A percentile compares a stretch with the other conserved stretches of the same genome.
Conservation (phyloP, 2,888 invertebrate genomes). For the Sialis lutaria region DNA sequence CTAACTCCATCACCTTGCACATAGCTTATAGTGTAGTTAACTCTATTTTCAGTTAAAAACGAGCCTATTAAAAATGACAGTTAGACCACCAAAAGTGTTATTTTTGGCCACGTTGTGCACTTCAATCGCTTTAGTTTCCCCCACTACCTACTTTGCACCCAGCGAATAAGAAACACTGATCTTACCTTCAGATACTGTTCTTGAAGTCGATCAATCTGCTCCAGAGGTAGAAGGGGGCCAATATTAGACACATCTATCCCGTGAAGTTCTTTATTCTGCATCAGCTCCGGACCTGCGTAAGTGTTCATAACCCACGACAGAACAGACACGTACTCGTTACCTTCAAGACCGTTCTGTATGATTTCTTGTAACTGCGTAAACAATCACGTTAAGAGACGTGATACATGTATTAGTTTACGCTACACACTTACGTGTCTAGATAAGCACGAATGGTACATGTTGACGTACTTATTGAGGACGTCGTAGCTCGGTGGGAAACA, state of each 20-base stretch:
- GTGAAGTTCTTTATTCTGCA: slow-evolving; percentile 67
- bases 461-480: slow-evolving; percentile 78
- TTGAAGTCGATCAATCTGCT: slow-evolving; percentile 59
- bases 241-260: slow-evolving; percentile 46
- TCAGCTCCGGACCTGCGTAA: slow-evolving; percentile 74
- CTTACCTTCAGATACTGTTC: slow-evolving; percentile 58
- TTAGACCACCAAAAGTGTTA: no score
- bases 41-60: no score
- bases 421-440: slow-evolving; percentile 49
- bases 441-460: slow-evolving; percentile 84
- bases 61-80: no score
- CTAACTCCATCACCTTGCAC: no score
- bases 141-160: no score
- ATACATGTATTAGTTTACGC: not conserved
- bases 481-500: slow-evolving; percentile 93
- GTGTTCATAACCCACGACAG: slow-evolving; percentile 86
- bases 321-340: slow-evolving; percentile 91
- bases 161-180: not conserved
- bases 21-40: no score
- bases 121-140: no score
- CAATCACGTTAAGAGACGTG: slow-evolving; percentile 3
- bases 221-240: slow-evolving; percentile 59
- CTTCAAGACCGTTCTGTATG: slow-evolving; percentile 75
- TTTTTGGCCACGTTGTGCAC: no score
- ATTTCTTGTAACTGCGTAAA: slow-evolving; percentile 58